phyloP scores from a whole-genome alignment of 2,797 vertebrate genomes.

The Brachyrhaphis roseni region DNA sequence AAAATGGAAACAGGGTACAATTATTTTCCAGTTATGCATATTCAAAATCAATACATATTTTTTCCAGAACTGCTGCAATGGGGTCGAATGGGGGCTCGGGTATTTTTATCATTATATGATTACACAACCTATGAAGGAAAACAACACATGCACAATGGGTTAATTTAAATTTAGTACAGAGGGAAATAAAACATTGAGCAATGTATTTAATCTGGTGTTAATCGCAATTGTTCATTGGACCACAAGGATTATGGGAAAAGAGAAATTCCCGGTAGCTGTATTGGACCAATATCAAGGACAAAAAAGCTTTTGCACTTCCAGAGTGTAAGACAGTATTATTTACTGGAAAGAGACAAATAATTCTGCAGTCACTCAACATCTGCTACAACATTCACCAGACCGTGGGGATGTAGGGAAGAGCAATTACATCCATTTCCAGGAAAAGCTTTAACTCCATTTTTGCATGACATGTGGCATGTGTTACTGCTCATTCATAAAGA shows the following conservation, averaged over 20 bases:
- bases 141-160: not conserved
- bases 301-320: slow-evolving; percentile 16
- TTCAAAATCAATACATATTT: slow-evolving; percentile 3
- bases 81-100: not conserved
- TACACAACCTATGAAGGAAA: not conserved
- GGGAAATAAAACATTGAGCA: not conserved
- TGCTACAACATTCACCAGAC: slow-evolving; percentile 41
- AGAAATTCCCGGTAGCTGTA: not conserved
- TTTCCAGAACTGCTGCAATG: not conserved
- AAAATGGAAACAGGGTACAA: not conserved
- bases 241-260: not conserved
- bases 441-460: slow-evolving; percentile 47
- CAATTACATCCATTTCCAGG: slow-evolving; percentile 41
- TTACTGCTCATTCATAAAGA: slow-evolving; percentile 70
- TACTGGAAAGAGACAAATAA: slow-evolving; percentile 37
- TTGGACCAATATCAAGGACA: slow-evolving; percentile 19
- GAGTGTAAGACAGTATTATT: slow-evolving; percentile 37
- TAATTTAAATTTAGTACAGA: not conserved
- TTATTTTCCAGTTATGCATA: not conserved
- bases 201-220: not conserved
- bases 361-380: slow-evolving; percentile 39
- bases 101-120: not conserved
- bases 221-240: not conserved
- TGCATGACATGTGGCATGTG: slow-evolving; percentile 62
- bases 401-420: slow-evolving; percentile 15